Conservation (phyloP, 2,797 vertebrate species). For the Tapirus indicus region DNA sequence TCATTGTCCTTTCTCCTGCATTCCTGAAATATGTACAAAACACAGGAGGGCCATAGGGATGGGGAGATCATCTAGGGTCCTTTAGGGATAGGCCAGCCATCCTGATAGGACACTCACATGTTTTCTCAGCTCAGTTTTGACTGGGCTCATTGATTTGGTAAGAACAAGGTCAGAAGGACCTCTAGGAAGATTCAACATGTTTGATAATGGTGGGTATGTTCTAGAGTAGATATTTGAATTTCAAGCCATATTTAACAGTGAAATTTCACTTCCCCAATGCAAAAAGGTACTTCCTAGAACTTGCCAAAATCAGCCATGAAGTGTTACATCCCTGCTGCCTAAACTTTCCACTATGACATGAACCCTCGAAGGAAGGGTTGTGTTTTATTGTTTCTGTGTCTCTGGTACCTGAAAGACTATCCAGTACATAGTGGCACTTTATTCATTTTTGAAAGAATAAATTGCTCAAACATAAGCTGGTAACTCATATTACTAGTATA, state of each 20-base stretch:
- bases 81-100: neutral
- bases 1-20: neutral
- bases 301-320: neutral
- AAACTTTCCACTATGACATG: neutral
- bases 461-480: neutral
- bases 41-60: neutral
- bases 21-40: neutral
- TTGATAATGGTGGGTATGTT: neutral
- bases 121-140: neutral
- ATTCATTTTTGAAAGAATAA: neutral
- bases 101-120: neutral
- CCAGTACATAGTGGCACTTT: neutral
- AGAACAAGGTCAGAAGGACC: neutral
- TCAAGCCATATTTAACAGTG: neutral
- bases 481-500: neutral
- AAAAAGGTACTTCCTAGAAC: neutral
- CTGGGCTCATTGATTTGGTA: neutral
- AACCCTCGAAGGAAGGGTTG: neutral
- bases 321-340: rapidly evolving
- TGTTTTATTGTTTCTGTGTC: neutral
- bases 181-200: neutral
- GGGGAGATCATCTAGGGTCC: neutral
- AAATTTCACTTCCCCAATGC: neutral
- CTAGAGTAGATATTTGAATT: neutral
- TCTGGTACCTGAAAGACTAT: neutral